Conservation (phyloP, 2,113 vertebrate species). For the Pica pica region DNA sequence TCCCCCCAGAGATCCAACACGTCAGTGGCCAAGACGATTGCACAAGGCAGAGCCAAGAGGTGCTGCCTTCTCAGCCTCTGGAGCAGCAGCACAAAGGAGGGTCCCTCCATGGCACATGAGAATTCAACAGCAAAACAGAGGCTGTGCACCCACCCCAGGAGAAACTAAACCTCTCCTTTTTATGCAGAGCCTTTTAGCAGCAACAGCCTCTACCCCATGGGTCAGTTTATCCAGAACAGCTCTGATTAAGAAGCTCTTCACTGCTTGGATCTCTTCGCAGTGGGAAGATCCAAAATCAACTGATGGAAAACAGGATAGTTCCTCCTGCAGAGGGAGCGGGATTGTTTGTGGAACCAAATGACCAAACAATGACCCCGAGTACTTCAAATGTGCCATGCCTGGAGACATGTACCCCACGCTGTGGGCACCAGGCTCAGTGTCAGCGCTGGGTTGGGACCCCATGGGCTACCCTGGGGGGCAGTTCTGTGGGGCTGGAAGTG, state of each 20-base stretch:
- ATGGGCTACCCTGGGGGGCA: background rate
- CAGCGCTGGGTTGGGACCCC: fast-evolving
- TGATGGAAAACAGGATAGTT: slow-evolving; percentile 15
- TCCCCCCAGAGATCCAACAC: background rate
- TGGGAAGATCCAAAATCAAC: slow-evolving; percentile 45
- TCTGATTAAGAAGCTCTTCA: slow-evolving; percentile 28
- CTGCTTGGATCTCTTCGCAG: background rate
- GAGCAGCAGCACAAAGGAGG: background rate
- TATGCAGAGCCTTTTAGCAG: background rate
- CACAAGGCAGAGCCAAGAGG: background rate
- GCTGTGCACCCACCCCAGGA: background rate
- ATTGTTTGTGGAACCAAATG: slow-evolving; percentile 25
- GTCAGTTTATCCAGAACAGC: background rate
- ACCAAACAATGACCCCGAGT: background rate
- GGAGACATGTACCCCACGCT: background rate
- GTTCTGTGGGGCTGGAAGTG: background rate
- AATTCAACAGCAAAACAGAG: background rate
- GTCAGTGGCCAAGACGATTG: background rate
- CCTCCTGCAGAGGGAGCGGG: background rate
- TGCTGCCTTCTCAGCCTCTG: background rate
- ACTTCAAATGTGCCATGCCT: background rate
- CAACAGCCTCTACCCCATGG: background rate
- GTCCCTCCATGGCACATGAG: background rate
- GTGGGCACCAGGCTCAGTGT: fast-evolving
- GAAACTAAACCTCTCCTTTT: background rate